These are phyloP conservation scores for Aleadryas rufinucha DNA, from an alignment of 2,113 vertebrate species.

Conservation along the genomic window DNA sequence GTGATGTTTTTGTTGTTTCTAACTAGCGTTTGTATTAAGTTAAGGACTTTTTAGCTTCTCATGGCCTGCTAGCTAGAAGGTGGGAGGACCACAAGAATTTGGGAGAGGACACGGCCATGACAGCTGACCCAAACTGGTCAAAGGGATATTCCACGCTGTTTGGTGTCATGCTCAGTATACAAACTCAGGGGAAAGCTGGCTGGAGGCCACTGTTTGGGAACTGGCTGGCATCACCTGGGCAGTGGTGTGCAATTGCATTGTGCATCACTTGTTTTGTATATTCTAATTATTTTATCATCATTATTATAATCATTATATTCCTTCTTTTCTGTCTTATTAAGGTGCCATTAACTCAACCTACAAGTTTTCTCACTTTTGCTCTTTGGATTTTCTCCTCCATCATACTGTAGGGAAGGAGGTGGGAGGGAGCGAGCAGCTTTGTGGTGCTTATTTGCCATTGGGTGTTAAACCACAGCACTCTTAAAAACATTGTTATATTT, in stretches of 20 bases:
- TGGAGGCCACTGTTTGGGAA: neutral
- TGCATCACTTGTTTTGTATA: neutral
- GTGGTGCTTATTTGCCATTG: neutral
- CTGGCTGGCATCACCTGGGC: neutral
- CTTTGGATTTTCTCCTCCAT: neutral
- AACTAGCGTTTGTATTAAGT: neutral
- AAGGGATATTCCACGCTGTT: neutral
- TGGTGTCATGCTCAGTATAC: neutral
- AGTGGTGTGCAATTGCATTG: neutral
- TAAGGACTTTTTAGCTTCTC: neutral
- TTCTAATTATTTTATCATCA: neutral
- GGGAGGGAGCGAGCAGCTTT: rapidly evolving
- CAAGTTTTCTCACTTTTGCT: neutral
- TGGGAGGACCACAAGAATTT: neutral
- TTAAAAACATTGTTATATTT: neutral
- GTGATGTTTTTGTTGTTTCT: neutral
- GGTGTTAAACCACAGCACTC: neutral
- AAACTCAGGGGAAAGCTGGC: neutral
- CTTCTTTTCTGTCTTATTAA: neutral
- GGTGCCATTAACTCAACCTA: neutral
- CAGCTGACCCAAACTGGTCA: neutral
- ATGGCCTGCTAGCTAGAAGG: neutral
- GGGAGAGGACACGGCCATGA: neutral
- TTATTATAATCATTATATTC: neutral
- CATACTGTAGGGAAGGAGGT: neutral